Evolutionary conservation across 2,797 vertebrate genomes (phyloP), one percentile per base, ranked within the genome.

Genomic region (Falco naumanni): DNA sequence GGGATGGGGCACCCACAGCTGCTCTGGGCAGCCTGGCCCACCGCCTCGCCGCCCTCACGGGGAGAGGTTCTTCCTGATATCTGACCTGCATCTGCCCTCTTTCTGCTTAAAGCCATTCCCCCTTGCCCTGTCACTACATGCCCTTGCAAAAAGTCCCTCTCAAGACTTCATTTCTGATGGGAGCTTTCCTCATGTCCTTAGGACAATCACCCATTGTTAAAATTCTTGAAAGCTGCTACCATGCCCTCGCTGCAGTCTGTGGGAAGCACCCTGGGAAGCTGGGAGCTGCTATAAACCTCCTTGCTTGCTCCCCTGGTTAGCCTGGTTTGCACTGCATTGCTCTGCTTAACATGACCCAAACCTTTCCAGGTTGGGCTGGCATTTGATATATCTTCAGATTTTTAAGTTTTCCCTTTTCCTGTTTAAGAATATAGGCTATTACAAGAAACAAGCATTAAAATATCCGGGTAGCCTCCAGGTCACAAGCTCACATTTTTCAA

Each of bases 331-430:
- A 0, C 14, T 22, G 70, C 29, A 33, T 7, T 51, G 12, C 60
- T 31, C 54, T 53, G 11, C 20, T 19, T 13, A 47, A 6, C 0
- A 0, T 3, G 33, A 5, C 11, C 7, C 1, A 2, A 25, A 3
- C 6, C 16, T 17, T 4, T 8, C 31, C 85, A 24, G 10, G 5
- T 1, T 24, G 64, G 29, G 15, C 12, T 53, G 78, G 43, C 54
- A 1, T 2, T 48, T 66, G 47, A 1, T 31, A 19, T 1, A 0
- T 12, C 64, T n/a, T 53, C 50, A 34, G 43, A 11, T 56, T 60
- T 76, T 31, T 37, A 33, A 70, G 17, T 7, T 29, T 78, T 69
- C 66, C 48, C 41, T 77, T 22, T 60, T 70, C 10, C 5, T 39
- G 59, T 66, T n/a, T 8, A 41, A 34, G 25, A 61, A n/a, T 16